Percentiles rank a stretch among this genome's conserved stretches.
Conservation (phyloP, 2,113 vertebrate species). For the Puntigrus tetrazona region DNA sequence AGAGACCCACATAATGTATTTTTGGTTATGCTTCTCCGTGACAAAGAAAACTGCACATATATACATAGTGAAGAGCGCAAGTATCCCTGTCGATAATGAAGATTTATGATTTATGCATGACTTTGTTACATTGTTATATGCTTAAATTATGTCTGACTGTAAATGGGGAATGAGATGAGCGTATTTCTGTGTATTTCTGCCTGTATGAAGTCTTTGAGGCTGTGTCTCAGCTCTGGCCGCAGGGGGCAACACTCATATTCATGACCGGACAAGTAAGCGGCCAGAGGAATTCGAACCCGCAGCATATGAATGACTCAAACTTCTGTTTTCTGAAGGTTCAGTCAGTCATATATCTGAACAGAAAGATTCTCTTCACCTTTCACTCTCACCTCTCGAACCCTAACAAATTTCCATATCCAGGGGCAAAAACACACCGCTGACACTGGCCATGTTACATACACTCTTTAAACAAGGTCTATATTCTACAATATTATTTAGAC, state of each 20-base stretch:
- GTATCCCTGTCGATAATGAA: background rate
- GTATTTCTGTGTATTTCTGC: background rate
- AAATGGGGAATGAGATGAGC: background rate
- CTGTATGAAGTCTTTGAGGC: background rate
- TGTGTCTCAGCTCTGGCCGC: background rate
- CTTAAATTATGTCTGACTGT: background rate
- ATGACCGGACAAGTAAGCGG: slow-evolving; percentile 33
- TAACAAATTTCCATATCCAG: slow-evolving; percentile 18
- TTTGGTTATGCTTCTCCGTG: background rate
- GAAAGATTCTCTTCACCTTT: slow-evolving; percentile 12
- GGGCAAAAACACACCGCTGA: background rate
- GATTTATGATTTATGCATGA: background rate
- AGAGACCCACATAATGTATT: background rate
- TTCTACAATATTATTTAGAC: background rate
- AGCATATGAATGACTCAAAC: background rate
- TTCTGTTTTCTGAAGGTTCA: slow-evolving; percentile 10
- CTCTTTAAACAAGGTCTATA: background rate
- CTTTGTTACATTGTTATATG: background rate
- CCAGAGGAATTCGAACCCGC: background rate
- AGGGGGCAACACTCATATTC: background rate
- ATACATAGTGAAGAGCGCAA: background rate
- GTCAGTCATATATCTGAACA: slow-evolving; percentile 1
- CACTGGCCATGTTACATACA: background rate
- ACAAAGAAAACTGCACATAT: background rate
- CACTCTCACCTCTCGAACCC: slow-evolving; percentile 18